These are phyloP conservation scores for Hirtodrosophila histrioides DNA, from an alignment of 2,888 invertebrate genomes.

Conservation along the genomic window DNA sequence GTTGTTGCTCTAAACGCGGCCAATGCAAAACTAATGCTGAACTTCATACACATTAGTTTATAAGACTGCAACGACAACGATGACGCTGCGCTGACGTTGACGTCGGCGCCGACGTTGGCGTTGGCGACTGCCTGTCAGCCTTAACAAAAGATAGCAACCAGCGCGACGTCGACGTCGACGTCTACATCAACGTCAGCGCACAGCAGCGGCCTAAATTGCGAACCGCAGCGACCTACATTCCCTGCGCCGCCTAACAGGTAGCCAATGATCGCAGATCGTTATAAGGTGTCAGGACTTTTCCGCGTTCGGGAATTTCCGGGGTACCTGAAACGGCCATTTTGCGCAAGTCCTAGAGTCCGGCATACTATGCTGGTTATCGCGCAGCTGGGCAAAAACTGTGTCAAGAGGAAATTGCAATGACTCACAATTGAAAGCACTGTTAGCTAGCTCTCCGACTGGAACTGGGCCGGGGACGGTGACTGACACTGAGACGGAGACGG, in stretches of 20 bases:
- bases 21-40: conserved; percentile 81
- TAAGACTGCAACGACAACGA: conserved; percentile 54
- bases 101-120: conserved; percentile 4
- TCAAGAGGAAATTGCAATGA: conserved; percentile 69
- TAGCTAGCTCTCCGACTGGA: no score
- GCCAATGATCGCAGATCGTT: no score
- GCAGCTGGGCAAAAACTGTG: conserved; percentile 49
- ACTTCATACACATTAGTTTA: conserved; percentile 77
- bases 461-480: neutral
- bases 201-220: conserved; percentile 42
- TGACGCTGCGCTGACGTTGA: conserved; percentile 16
- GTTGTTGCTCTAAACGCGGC: conserved; percentile 73
- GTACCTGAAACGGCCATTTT: conserved; percentile 19
- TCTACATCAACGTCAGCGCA: conserved; percentile 9
- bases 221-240: conserved; percentile 42
- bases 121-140: neutral
- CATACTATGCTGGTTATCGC: conserved; percentile 9
- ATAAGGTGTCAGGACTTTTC: no score
- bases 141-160: conserved; percentile 23
- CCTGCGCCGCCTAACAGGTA: neutral
- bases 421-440: conserved; percentile 22
- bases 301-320: conserved; percentile 11
- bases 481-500: neutral
- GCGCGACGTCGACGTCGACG: conserved; percentile 9
- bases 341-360: conserved; percentile 31